Evolutionary conservation across 2,888 invertebrate species (phyloP), one percentile per base, ranked within the genome.

Genomic region (Drosophila lacicola): DNA sequence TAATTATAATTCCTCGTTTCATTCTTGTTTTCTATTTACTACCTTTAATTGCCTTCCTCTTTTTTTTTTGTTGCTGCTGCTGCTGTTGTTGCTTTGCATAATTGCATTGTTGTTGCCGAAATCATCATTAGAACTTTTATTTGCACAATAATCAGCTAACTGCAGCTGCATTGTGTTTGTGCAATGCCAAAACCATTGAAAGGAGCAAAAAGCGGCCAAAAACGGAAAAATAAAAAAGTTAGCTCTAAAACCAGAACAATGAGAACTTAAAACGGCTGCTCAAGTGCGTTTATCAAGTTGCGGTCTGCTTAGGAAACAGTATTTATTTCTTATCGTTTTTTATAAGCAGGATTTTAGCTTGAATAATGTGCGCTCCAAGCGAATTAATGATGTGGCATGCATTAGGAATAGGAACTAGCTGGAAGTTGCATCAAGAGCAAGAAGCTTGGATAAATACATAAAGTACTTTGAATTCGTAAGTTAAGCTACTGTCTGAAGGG

Each of bases 71-170:
- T 42, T 64, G 49, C 39, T 47, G 51, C 45, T 65, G 42, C 21
- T 53, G 62, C 44, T 60, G 33, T 25, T 46, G 41, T 65, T 70
- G 65, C 49, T 78, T 69, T 77, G 78, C 78, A 82, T 86, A 78
- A 78, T 86, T 66, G 78, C 74, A 74, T 81, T 82, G 85, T 80
- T 83, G 77, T 84, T 89, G 80, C 78, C 82, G 82, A 87, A 85
- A 85, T 84, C 80, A 70, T 79, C 82, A 75, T 84, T 82, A 89
- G 85, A 85, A 87, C 88, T 87, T 88, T 87, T 78, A 86, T 84
- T 84, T 84, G 84, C 84, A 84, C 84, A 84, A 84, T 88, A 80
- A 83, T 74, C 83, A 84, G 44, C 68, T 53, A 55, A 33, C 54
- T 65, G 51, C 76, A 76, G 62, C 69, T 65, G 73, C 75, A 81